These are phyloP conservation scores for Neotragus moschatus DNA, from an alignment of 2,113 vertebrate genomes.

Conservation along the genomic window DNA sequence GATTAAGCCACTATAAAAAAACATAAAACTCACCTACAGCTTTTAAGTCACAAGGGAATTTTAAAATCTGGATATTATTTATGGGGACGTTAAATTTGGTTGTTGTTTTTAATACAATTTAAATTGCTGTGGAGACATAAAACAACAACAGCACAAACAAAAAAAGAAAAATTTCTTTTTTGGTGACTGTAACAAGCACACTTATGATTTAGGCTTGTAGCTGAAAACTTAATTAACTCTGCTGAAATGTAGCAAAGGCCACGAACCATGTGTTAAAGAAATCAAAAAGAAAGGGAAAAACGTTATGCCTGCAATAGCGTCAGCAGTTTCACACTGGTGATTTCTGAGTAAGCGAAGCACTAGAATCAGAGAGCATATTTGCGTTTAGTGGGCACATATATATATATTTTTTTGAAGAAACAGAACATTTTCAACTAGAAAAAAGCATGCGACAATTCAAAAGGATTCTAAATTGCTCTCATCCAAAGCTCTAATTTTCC, in stretches of 20 bases:
- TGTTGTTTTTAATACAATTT: conserved; percentile 40
- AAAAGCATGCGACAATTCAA: conserved; percentile 8
- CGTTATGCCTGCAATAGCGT: background rate
- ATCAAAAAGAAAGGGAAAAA: conserved; percentile 18
- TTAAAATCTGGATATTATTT: conserved; percentile 32
- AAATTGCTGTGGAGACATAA: conserved; percentile 14
- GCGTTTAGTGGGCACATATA: conserved; percentile 45
- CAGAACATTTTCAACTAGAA: conserved; percentile 35
- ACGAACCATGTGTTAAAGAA: background rate
- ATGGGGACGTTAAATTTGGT: background rate
- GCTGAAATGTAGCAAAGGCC: conserved; percentile 35
- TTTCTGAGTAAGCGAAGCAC: conserved; percentile 48
- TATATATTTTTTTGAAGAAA: conserved; percentile 45
- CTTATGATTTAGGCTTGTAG: conserved; percentile 44
- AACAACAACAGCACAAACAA: background rate
- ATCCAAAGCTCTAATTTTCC: conserved; percentile 41
- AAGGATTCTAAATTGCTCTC: conserved; percentile 24
- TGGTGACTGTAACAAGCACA: conserved; percentile 10
- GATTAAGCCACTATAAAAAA: background rate
- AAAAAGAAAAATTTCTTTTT: background rate
- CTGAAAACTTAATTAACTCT: conserved; percentile 65
- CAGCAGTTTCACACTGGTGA: background rate
- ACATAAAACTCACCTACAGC: background rate
- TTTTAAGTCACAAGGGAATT: conserved; percentile 32
- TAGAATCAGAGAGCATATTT: conserved; percentile 20